Evolutionary conservation across 1,140 invertebrate genomes (phyloP).

Genomic region (Sycophila sp.): DNA sequence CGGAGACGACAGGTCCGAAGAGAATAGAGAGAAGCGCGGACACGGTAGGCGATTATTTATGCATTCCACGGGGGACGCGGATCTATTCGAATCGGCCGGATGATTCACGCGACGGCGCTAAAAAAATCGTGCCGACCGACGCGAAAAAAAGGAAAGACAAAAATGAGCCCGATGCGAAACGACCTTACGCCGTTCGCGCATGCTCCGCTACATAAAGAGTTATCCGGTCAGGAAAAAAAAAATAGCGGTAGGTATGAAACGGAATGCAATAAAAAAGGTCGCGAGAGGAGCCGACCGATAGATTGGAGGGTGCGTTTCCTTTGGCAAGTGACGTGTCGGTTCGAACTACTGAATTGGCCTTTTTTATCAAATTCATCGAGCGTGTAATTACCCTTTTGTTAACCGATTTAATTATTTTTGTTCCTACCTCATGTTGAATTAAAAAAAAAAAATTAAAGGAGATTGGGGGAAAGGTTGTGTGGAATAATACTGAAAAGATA

Average conservation of each 20-base stretch:
- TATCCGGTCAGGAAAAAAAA: slow-evolving; percentile 5
- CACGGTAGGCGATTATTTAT: slow-evolving; percentile 34
- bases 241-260: slow-evolving; percentile 13
- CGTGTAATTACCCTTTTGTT: no score
- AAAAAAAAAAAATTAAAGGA: no score
- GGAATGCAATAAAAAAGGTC: neutral
- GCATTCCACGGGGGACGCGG: slow-evolving; percentile 30
- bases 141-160: neutral
- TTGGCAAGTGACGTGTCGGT: no score
- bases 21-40: slow-evolving; percentile 26
- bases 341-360: no score
- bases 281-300: neutral
- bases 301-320: neutral
- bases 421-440: no score
- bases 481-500: no score
- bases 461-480: no score
- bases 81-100: slow-evolving; percentile 4
- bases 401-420: no score
- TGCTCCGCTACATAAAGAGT: neutral
- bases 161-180: neutral
- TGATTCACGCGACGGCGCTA: slow-evolving; percentile 20
- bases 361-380: no score
- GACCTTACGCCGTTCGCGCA: neutral
- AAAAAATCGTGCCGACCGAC: neutral
- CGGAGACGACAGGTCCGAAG: neutral